phyloP scores from a whole-genome alignment of 1,140 invertebrate genomes.

The Magallana ariakensis region DNA sequence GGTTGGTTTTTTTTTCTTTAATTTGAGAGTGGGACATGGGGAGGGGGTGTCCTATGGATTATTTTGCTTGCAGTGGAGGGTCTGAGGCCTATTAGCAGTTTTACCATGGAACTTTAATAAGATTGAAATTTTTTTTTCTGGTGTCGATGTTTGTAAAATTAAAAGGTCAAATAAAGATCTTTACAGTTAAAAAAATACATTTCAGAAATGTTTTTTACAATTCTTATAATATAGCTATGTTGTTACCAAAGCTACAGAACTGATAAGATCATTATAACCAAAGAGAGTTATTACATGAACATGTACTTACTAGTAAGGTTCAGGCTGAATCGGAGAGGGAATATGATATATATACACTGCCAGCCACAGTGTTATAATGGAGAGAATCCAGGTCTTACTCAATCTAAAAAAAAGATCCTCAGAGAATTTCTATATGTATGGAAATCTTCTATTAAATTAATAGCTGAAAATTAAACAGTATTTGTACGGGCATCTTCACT shows the following conservation, averaged over 20 bases:
- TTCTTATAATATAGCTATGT: background rate
- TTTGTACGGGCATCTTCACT: background rate
- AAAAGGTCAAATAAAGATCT: background rate
- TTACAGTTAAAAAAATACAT: background rate
- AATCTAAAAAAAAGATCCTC: background rate
- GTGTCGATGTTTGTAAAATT: no score
- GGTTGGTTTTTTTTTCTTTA: no score
- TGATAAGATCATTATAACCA: background rate
- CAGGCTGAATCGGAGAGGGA: background rate
- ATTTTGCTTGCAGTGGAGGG: no score
- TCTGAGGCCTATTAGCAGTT: no score
- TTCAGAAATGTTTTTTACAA: background rate
- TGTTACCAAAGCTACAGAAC: background rate
- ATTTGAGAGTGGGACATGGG: no score
- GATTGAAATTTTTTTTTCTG: background rate
- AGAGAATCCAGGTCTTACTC: background rate
- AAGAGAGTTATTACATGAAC: background rate
- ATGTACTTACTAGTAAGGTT: background rate
- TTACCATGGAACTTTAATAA: no score
- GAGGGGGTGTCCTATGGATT: no score
- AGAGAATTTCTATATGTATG: background rate
- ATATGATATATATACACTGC: background rate
- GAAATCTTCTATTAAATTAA: background rate
- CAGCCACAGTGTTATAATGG: background rate
- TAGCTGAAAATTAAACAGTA: background rate